These are phyloP conservation scores for Dipodomys spectabilis DNA, from an alignment of 2,113 vertebrate species.

Conservation along the genomic window DNA sequence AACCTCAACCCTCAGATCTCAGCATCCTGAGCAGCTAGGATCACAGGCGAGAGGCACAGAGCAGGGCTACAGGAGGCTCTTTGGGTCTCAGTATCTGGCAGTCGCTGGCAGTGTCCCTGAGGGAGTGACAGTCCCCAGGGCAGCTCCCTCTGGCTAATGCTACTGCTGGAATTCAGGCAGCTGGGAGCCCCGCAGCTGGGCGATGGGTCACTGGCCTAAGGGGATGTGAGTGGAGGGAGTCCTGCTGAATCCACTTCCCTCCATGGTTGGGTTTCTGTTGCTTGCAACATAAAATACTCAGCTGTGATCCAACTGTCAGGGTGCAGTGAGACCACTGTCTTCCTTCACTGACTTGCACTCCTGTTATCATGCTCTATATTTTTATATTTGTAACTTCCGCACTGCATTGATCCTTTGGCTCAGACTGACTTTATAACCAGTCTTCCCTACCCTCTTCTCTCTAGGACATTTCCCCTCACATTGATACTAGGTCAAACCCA, in stretches of 20 bases:
- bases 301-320: background rate
- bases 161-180: constrained; percentile 23
- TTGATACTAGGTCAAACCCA: background rate
- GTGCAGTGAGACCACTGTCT: background rate
- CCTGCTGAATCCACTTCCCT: background rate
- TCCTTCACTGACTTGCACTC: background rate
- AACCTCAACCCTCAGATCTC: no score
- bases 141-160: constrained; percentile 10
- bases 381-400: background rate
- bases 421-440: background rate
- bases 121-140: background rate
- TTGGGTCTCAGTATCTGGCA: background rate
- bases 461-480: background rate
- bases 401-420: background rate
- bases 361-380: background rate
- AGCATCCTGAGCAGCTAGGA: no score
- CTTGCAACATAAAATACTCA: background rate
- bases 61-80: background rate
- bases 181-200: background rate
- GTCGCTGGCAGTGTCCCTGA: background rate
- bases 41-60: no score
- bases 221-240: background rate
- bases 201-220: background rate
- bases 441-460: background rate
- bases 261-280: background rate